A percentile compares a stretch with the other conserved stretches of the same genome.
These are phyloP conservation scores for Rugalucina vietnamica DNA, from an alignment of 2,888 invertebrate species.

Conservation along the genomic window DNA sequence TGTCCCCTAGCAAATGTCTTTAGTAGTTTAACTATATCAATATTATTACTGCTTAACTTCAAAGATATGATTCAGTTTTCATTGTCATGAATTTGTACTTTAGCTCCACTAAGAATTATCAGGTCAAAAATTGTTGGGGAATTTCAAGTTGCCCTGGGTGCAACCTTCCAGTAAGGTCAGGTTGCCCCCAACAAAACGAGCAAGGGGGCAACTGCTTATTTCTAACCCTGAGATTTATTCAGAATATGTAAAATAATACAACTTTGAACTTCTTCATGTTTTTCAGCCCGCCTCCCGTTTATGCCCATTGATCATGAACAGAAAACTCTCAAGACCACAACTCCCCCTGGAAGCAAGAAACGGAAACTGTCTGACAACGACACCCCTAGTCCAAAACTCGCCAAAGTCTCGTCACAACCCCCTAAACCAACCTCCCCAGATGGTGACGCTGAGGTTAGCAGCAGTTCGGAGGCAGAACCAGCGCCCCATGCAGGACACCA, in stretches of 20 bases:
- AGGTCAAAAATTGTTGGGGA: too few species aligned
- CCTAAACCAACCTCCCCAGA: constrained; percentile 31
- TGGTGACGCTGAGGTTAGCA: constrained; percentile 78
- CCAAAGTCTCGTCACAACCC: constrained; percentile 30
- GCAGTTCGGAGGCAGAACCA: constrained; percentile 77
- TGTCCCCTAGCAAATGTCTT: too few species aligned
- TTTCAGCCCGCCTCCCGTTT: constrained; percentile 67
- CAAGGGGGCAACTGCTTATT: too few species aligned
- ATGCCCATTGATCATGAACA: constrained; percentile 62
- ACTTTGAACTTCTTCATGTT: neutral
- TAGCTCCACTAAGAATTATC: too few species aligned
- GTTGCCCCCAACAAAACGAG: too few species aligned
- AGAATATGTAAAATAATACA: neutral
- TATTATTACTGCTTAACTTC: too few species aligned
- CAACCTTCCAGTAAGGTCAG: too few species aligned
- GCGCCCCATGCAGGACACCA: constrained; percentile 27
- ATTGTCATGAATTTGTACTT: too few species aligned
- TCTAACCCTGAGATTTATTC: too few species aligned
- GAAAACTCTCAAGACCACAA: constrained; percentile 41
- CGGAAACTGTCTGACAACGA: constrained; percentile 69
- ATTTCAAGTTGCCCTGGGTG: too few species aligned
- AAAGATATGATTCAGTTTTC: too few species aligned
- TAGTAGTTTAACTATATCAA: too few species aligned
- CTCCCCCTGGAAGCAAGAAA: constrained; percentile 65
- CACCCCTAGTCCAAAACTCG: constrained; percentile 67